Percentiles rank a stretch among this genome's conserved stretches.
phyloP scores from a whole-genome alignment of 2,888 invertebrate genomes.

The Drosophila colorata region DNA sequence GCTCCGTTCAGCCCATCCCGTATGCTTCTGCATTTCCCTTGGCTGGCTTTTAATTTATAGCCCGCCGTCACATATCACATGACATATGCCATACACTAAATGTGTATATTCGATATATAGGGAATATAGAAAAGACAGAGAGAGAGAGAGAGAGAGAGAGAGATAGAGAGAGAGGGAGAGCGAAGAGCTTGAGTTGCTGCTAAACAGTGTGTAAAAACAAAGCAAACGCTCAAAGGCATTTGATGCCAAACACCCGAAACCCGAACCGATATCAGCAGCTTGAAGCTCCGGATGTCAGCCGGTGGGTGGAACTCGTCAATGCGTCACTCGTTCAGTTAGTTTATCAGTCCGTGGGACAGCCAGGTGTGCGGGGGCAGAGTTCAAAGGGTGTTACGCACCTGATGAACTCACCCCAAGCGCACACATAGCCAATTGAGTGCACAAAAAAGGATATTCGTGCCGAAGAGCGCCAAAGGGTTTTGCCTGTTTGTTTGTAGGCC shows the following conservation, averaged over 20 bases:
- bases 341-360: slow-evolving; percentile 11
- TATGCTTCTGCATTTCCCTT: slow-evolving; percentile 30
- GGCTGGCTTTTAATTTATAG: slow-evolving; percentile 68
- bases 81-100: slow-evolving; percentile 42
- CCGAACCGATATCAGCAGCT: slow-evolving; percentile 2
- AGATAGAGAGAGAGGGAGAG: not conserved
- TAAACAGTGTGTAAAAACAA: slow-evolving; percentile 37
- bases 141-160: not conserved
- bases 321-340: slow-evolving; percentile 32
- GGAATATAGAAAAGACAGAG: not conserved
- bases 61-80: slow-evolving; percentile 52
- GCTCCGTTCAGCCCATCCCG: no score
- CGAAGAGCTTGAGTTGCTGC: slow-evolving; percentile 15
- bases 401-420: slow-evolving; percentile 47
- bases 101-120: slow-evolving; percentile 7
- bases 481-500: slow-evolving; percentile 23
- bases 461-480: slow-evolving; percentile 59
- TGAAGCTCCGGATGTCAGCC: slow-evolving; percentile 10
- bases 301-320: slow-evolving; percentile 21
- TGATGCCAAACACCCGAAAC: slow-evolving; percentile 32
- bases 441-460: slow-evolving; percentile 69
- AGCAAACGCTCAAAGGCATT: slow-evolving; percentile 50
- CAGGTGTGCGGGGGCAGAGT: slow-evolving; percentile 23
- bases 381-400: slow-evolving; percentile 67
- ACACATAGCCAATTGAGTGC: slow-evolving; percentile 61